These are phyloP conservation scores for Julus scanicus DNA, from an alignment of 2,888 invertebrate species.

Conservation along the genomic window DNA sequence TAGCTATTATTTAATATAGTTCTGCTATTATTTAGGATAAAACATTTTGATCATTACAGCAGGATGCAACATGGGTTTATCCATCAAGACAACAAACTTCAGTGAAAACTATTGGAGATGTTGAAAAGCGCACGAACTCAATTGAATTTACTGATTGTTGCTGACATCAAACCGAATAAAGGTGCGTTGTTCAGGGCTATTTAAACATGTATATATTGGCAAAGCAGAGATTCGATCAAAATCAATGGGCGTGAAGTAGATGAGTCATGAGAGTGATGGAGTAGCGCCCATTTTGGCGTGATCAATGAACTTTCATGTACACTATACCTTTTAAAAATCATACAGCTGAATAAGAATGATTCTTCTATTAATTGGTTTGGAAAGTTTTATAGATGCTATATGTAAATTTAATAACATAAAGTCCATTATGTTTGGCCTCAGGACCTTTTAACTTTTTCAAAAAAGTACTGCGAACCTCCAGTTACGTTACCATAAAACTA, in stretches of 20 bases:
- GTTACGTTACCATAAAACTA: too few species aligned
- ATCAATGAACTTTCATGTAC: conserved; percentile 9
- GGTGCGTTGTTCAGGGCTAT: neutral
- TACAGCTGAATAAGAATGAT: neutral
- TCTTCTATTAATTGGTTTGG: neutral
- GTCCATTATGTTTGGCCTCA: too few species aligned
- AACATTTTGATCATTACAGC: too few species aligned
- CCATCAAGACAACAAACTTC: too few species aligned
- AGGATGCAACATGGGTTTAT: too few species aligned
- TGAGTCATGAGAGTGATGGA: conserved; percentile 8
- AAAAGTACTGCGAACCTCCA: too few species aligned
- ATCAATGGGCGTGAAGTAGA: neutral
- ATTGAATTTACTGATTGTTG: neutral
- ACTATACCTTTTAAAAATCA: neutral
- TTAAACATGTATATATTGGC: neutral
- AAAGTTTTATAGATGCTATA: neutral
- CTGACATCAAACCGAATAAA: neutral
- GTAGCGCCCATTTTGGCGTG: neutral
- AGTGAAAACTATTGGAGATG: neutral
- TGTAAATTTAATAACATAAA: too few species aligned
- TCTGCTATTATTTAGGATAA: too few species aligned
- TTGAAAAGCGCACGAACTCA: neutral
- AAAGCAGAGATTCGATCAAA: neutral
- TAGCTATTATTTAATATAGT: too few species aligned
- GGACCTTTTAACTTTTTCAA: too few species aligned